Evolutionary conservation across 2,888 invertebrate species (phyloP), one percentile per base, ranked within the genome.

Genomic region (Drosophila greeni): DNA sequence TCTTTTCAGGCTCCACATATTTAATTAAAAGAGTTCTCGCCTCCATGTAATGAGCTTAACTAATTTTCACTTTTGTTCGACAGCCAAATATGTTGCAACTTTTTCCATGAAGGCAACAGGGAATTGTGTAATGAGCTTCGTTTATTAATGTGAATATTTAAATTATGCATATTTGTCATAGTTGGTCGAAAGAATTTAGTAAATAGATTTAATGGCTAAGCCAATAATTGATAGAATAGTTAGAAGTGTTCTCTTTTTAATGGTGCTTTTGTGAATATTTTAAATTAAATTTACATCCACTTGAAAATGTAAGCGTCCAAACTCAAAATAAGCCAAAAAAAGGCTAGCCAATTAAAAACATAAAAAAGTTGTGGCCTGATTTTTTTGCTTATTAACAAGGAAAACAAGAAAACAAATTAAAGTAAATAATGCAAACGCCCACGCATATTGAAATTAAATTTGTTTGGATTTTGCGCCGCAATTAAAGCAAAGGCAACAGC

Each of bases 11-110:
- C 34, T 60, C 40, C 24, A 37, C 24, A 36, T 24, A 31, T 73
- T 70, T 75, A 73, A 77, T 77, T 77, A 66, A 81, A 81, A 68
- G 66, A 55, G 56, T 70, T 64, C 58, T 51, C 31, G 33, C 18
- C 23, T 14, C 18, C 20, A 43, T 65, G 69, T 67, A 81, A 81
- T 77, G 74, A 74, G 70, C 70, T 70, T 62, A 75, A 75, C 72
- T 75, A 67, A 70, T 75, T 72, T 74, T 7, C 48, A 57, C 53
- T 61, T 60, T 58, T 52, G 56, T 59, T 56, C 61, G 67, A 67
- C 62, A 67, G 45, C 31, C 47, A 42, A 75, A 68, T 65, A 60
- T 62, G 72, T 59, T 70, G 39, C 43, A 24, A 39, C 33, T 59
- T 66, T 48, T 56, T 51, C 14, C 18, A 23, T 20, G 34, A 29